Percentiles rank a stretch among this genome's conserved stretches.
phyloP scores from a whole-genome alignment of 2,797 vertebrate species.

The Coendou prehensilis region DNA sequence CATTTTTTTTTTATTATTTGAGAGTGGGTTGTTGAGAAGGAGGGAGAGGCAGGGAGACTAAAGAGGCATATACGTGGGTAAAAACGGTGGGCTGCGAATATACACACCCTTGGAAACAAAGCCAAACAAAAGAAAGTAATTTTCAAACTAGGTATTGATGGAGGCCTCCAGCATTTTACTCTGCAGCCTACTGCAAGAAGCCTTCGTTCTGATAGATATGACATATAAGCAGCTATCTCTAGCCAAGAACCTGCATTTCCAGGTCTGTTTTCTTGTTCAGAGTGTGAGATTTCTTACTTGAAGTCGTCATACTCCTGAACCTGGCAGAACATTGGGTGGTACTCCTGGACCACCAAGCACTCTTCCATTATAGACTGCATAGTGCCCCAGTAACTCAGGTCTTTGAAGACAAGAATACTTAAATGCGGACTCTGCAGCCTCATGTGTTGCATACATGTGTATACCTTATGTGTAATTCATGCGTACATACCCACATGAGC shows the following conservation, averaged over 20 bases:
- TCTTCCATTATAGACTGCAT: not conserved
- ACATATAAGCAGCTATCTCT: not conserved
- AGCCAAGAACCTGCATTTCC: not conserved
- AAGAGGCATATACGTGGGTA: not conserved
- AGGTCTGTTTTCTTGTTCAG: not conserved
- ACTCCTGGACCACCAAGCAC: not conserved
- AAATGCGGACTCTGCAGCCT: not conserved
- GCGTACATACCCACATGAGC: not conserved
- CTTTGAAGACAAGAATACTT: constrained; percentile 41
- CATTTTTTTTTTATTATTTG: not conserved
- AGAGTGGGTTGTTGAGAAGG: not conserved
- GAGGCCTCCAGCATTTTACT: not conserved
- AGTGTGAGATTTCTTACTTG: not conserved
- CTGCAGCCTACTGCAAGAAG: not conserved
- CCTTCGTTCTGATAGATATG: not conserved
- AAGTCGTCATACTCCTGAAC: not conserved
- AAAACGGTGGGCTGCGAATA: not conserved
- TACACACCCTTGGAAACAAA: not conserved
- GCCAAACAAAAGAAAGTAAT: not conserved
- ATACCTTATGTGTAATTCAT: not conserved
- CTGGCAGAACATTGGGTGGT: not conserved
- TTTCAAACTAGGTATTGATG: not conserved
- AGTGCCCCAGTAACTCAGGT: not conserved
- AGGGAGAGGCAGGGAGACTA: not conserved
- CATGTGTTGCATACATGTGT: not conserved